Conservation (phyloP, 2,113 vertebrate species). For the Sapayoa aenigma region DNA sequence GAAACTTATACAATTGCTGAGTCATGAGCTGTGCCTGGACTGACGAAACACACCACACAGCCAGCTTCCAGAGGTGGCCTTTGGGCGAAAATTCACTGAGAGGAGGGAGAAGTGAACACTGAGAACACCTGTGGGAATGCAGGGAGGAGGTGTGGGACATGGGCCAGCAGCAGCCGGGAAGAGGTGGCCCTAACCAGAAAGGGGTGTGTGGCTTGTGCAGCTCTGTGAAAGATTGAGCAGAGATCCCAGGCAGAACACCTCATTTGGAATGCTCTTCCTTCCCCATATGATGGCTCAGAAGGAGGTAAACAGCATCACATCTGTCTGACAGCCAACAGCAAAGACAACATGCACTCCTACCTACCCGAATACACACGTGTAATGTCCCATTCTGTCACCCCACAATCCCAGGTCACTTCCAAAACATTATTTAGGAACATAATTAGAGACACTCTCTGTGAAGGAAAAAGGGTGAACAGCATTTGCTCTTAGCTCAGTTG, state of each 20-base stretch:
- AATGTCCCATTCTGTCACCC: accelerated
- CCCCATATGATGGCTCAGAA: accelerated
- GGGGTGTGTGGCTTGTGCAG: not conserved
- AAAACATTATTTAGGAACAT: not conserved
- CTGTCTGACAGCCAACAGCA: not conserved
- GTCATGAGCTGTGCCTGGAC: not conserved
- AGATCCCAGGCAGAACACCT: not conserved
- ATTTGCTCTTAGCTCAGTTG: not conserved
- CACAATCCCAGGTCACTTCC: not conserved
- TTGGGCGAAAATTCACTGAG: not conserved
- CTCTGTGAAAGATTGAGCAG: not conserved
- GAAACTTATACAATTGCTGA: conserved; percentile 23
- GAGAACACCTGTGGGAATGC: not conserved
- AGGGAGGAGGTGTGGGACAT: not conserved
- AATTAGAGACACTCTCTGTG: not conserved
- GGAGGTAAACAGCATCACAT: accelerated
- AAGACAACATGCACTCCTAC: not conserved
- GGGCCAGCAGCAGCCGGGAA: not conserved
- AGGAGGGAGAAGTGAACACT: not conserved
- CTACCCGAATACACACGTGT: not conserved
- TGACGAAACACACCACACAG: not conserved
- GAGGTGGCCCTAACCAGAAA: not conserved
- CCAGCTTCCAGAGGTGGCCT: conserved; percentile 16
- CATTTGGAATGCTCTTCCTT: not conserved
- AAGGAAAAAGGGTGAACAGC: not conserved